A percentile compares a stretch with the other conserved stretches of the same genome.
Evolutionary conservation across 1,140 invertebrate species (phyloP).

Genomic region (Papilio helenus): DNA sequence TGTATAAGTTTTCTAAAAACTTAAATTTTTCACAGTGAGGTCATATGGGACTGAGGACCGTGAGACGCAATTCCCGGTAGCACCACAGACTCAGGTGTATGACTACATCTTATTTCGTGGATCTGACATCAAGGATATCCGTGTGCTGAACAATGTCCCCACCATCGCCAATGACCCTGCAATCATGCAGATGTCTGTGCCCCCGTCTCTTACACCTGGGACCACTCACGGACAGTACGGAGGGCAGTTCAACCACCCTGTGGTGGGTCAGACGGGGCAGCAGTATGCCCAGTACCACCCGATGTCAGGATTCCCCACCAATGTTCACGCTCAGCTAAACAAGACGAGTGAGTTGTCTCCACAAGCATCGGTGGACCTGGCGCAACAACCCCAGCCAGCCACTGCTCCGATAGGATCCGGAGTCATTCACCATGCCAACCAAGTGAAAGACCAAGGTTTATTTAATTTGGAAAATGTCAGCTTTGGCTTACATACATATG

Average conservation of each 20-base stretch:
- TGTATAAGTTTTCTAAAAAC: conserved; percentile 27
- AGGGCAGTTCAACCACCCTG: conserved; percentile 77
- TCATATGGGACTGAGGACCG: conserved; percentile 99
- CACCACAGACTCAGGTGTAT: conserved; percentile 98
- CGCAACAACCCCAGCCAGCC: conserved; percentile 67
- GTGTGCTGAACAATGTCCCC: conserved; percentile 93
- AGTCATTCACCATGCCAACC: conserved; percentile 82
- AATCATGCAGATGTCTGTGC: conserved; percentile 94
- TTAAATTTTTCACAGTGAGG: conserved; percentile 89
- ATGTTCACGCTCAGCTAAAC: conserved; percentile 83
- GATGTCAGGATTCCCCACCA: conserved; percentile 85
- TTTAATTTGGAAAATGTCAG: conserved; percentile 53
- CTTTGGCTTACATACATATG: conserved; percentile 65
- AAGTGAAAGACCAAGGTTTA: conserved; percentile 88
- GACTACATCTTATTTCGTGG: conserved; percentile 99
- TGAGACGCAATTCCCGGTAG: conserved; percentile 95
- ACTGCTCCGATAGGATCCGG: conserved; percentile 77
- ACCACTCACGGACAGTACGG: conserved; percentile 68
- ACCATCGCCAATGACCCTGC: conserved; percentile 95
- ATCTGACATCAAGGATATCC: conserved; percentile 99
- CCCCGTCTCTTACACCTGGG: conserved; percentile 82
- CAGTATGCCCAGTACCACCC: conserved; percentile 82
- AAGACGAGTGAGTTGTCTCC: conserved; percentile 91
- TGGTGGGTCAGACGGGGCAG: conserved; percentile 66
- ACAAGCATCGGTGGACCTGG: conserved; percentile 77